A percentile compares a stretch with the other conserved stretches of the same genome.
Evolutionary conservation across 2,888 invertebrate species (phyloP).

Genomic region (Gerosis bhagava): DNA sequence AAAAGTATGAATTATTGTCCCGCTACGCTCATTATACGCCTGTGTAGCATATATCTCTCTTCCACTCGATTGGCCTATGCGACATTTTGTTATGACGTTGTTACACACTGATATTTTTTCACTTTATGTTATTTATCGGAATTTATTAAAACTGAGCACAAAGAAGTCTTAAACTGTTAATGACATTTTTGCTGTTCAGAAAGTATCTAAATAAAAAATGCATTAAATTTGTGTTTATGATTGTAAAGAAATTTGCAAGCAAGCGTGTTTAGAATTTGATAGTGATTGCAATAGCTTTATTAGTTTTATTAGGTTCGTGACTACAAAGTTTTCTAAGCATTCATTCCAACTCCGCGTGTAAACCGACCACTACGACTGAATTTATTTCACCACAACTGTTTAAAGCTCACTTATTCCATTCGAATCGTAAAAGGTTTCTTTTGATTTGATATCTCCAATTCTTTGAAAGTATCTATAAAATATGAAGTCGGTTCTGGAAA

Average conservation of each 20-base stretch:
- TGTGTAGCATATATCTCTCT: too few species aligned
- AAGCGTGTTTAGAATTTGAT: slow-evolving; percentile 21
- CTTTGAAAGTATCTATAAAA: slow-evolving; percentile 59
- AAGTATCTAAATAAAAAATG: slow-evolving; percentile 1
- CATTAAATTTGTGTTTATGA: slow-evolving; percentile 14
- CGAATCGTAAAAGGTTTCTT: slow-evolving; percentile 52
- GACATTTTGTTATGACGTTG: too few species aligned
- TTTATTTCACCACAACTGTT: slow-evolving; percentile 40
- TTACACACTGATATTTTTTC: too few species aligned
- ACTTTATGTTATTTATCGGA: too few species aligned
- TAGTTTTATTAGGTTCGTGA: slow-evolving; percentile 25
- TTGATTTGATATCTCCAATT: slow-evolving; percentile 50
- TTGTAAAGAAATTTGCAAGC: slow-evolving; percentile 18
- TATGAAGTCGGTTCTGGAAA: slow-evolving; percentile 56
- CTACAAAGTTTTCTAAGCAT: slow-evolving; percentile 23
- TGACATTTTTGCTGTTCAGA: background rate
- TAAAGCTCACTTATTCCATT: slow-evolving; percentile 41
- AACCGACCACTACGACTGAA: slow-evolving; percentile 17
- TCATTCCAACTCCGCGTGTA: slow-evolving; percentile 18
- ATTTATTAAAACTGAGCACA: too few species aligned
- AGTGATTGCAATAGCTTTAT: slow-evolving; percentile 25
- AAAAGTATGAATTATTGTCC: too few species aligned
- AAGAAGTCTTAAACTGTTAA: background rate
- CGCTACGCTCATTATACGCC: too few species aligned
- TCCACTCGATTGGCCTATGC: too few species aligned